Conservation (phyloP, 2,113 vertebrate genomes). For the Lagopus leucura region DNA sequence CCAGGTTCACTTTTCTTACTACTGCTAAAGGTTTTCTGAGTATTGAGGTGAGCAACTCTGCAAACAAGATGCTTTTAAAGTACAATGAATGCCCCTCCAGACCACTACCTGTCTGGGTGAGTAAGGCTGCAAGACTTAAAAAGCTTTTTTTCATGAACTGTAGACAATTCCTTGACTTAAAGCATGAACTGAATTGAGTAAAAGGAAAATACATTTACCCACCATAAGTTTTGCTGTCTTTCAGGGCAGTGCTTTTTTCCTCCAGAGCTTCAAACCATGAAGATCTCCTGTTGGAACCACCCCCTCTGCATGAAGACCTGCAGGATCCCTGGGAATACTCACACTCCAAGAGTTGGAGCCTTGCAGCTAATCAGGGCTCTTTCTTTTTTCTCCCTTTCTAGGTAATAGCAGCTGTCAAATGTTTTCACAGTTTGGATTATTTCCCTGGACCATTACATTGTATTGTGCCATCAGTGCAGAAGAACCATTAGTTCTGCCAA, state of each 20-base stretch:
- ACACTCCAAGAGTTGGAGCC: background rate
- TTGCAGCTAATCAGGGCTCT: conserved; percentile 12
- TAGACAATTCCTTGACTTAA: conserved; percentile 5
- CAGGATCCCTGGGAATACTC: conserved; percentile 2
- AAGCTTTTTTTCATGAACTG: background rate
- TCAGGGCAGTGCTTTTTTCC: background rate
- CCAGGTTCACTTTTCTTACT: background rate
- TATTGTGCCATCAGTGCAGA: conserved; percentile 77
- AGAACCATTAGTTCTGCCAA: conserved; percentile 80
- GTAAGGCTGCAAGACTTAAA: background rate
- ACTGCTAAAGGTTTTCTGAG: conserved; percentile 13
- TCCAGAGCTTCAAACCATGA: background rate
- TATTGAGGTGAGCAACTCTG: background rate
- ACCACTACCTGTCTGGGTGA: background rate
- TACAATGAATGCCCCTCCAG: background rate
- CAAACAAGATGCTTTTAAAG: background rate
- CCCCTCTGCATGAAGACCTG: conserved; percentile 5
- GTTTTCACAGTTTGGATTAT: conserved; percentile 84
- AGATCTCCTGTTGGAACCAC: conserved; percentile 6
- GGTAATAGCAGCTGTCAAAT: conserved; percentile 83
- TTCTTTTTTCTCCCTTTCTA: conserved; percentile 22
- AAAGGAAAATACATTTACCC: conserved; percentile 10
- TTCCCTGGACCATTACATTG: conserved; percentile 80
- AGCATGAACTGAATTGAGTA: conserved; percentile 13
- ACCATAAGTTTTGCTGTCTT: background rate